These are phyloP conservation scores for Sceloporus tristichus DNA, from an alignment of 2,113 vertebrate species.

Conservation along the genomic window DNA sequence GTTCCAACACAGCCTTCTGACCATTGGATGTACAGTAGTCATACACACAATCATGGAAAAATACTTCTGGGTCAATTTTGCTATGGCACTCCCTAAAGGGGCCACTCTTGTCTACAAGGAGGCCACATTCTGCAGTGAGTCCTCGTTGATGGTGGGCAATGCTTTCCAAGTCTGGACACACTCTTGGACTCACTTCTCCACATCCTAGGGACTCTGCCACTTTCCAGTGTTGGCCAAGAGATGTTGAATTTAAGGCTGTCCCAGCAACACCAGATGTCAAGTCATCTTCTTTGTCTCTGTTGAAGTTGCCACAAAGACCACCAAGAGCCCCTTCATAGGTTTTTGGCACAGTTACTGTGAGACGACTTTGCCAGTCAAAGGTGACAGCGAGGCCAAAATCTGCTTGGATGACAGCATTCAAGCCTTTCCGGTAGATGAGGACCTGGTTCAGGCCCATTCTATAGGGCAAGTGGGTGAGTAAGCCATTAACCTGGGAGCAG, in stretches of 20 bases:
- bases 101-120: slow-evolving; percentile 37
- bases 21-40: slow-evolving; percentile 53
- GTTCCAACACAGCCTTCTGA: slow-evolving; percentile 31
- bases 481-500: slow-evolving; percentile 69
- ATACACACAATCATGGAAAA: slow-evolving; percentile 60
- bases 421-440: slow-evolving; percentile 56
- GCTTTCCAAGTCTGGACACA: slow-evolving; percentile 21
- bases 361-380: slow-evolving; percentile 73
- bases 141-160: slow-evolving; percentile 22
- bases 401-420: slow-evolving; percentile 25
- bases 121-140: slow-evolving; percentile 42
- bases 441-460: slow-evolving; percentile 60
- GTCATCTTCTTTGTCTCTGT: slow-evolving; percentile 49
- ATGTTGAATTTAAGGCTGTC: not conserved
- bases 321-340: slow-evolving; percentile 76
- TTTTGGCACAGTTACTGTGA: slow-evolving; percentile 73
- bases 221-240: slow-evolving; percentile 39
- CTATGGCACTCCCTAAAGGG: slow-evolving; percentile 59
- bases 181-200: slow-evolving; percentile 26
- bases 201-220: slow-evolving; percentile 35
- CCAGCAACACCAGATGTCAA: not conserved
- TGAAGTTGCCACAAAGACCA: slow-evolving; percentile 88
- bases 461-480: slow-evolving; percentile 70
- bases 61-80: slow-evolving; percentile 46
- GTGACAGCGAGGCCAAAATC: slow-evolving; percentile 70